Evolutionary conservation across 2,113 vertebrate species (phyloP).

Genomic region (Onychorhynchus coronatus): DNA sequence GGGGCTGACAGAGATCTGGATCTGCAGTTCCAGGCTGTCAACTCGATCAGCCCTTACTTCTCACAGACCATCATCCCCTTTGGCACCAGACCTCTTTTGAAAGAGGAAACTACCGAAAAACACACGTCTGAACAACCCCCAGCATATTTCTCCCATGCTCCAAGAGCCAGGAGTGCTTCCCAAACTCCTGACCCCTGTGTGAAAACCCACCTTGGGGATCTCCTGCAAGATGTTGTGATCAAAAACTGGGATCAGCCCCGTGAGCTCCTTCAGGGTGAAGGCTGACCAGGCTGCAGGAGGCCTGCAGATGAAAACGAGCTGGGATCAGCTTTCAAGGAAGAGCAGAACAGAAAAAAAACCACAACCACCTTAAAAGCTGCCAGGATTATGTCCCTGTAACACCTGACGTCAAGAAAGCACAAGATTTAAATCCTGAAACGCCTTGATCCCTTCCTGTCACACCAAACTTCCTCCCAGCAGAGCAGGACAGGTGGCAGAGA

Average conservation of each 20-base stretch:
- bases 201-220: slow-evolving; percentile 48
- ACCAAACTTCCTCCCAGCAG: background rate
- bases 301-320: background rate
- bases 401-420: accelerated
- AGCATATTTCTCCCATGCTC: background rate
- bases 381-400: background rate
- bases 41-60: background rate
- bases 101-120: background rate
- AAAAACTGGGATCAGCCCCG: background rate
- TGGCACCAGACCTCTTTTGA: background rate
- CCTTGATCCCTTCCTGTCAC: background rate
- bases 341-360: background rate
- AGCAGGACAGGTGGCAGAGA: background rate
- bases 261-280: slow-evolving; percentile 43
- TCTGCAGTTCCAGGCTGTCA: background rate
- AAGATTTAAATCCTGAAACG: background rate
- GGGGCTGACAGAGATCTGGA: background rate
- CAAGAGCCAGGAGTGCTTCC: background rate
- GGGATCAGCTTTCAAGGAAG: background rate
- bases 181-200: background rate
- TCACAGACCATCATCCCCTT: background rate
- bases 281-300: slow-evolving; percentile 41
- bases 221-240: background rate
- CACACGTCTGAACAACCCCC: background rate
- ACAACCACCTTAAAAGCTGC: background rate